Conservation (phyloP, 2,797 vertebrate species). For the Xenops minutus region DNA sequence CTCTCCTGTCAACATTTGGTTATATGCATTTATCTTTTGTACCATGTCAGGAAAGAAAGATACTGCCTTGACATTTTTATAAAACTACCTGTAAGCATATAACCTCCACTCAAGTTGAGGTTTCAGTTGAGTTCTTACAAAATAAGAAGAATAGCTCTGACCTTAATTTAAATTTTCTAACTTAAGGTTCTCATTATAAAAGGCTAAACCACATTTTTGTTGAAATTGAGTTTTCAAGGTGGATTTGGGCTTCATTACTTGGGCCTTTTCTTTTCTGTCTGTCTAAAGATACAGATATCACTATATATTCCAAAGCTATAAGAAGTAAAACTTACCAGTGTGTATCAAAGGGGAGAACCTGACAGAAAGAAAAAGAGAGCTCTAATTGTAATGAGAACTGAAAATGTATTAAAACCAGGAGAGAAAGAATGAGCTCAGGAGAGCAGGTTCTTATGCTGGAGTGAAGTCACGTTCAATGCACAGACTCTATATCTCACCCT, state of each 20-base stretch:
- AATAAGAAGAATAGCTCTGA: not conserved
- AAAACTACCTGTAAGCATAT: not conserved
- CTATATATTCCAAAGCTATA: not conserved
- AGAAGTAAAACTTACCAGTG: not conserved
- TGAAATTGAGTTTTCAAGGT: not conserved
- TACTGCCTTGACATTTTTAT: not conserved
- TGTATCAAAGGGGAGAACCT: not conserved
- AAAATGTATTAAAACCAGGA: not conserved
- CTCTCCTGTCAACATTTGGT: not conserved
- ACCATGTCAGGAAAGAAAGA: not conserved
- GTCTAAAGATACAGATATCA: not conserved
- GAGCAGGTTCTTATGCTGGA: not conserved
- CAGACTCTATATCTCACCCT: not conserved
- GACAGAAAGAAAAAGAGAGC: not conserved
- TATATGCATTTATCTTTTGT: not conserved
- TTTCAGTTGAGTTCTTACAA: not conserved
- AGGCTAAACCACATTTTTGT: not conserved
- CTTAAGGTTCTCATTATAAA: not conserved
- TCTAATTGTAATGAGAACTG: not conserved
- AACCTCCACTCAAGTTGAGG: not conserved
- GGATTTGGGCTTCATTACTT: not conserved
- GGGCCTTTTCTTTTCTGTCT: not conserved
- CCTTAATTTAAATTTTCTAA: too few species aligned
- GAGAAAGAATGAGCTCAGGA: not conserved
- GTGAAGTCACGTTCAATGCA: accelerated